Evolutionary conservation across 2,113 vertebrate species (phyloP), one percentile per base, ranked within the genome.

Genomic region (Periophthalmus modestus): DNA sequence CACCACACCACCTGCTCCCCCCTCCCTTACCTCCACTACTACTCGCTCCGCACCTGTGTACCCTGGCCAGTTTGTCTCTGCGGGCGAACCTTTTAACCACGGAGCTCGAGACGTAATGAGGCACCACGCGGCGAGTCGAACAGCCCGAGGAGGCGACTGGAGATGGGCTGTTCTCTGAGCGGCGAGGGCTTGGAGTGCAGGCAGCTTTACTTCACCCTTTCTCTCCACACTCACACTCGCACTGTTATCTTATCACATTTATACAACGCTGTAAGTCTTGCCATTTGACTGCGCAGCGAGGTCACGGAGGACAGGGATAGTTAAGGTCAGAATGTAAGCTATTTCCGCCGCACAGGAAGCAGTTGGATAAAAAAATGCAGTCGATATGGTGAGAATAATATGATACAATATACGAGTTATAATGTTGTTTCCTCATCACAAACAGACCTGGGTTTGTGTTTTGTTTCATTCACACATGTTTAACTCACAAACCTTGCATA

Each of bases 41-140:
- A n/a, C 77, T 69, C 82, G 68, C 59, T 36, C 24, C 69, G 11
- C 18, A 57, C 47, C 82, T 72, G 66, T 10, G 9, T 2, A 43
- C 39, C 39, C 39, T 0, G 36, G 36, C 74, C 80, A 54, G 75
- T 68, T 33, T 75, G 73, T 80, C 18, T 81, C 69, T 4, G n/a
- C 73, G 75, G 10, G 7, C 74, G 76, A 68, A 76, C 39, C 39
- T 43, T 43, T 43, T 43, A 43, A 43, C 39, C 39, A 10, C 39
- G 39, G 39, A 77, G 68, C 77, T 86, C 72, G 78, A 85, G 72
- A 85, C 86, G 82, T 87, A 88, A 89, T 86, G 86, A 90, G 85
- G 81, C 83, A 19, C 78, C 81, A 61, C 50, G 81, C 23, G 12
- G 87, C 75, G 69, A 70, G 57, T 59, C 71, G 48, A 59, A 77